Evolutionary conservation across 2,888 invertebrate species (phyloP).

Genomic region (Deroplatys truncata): DNA sequence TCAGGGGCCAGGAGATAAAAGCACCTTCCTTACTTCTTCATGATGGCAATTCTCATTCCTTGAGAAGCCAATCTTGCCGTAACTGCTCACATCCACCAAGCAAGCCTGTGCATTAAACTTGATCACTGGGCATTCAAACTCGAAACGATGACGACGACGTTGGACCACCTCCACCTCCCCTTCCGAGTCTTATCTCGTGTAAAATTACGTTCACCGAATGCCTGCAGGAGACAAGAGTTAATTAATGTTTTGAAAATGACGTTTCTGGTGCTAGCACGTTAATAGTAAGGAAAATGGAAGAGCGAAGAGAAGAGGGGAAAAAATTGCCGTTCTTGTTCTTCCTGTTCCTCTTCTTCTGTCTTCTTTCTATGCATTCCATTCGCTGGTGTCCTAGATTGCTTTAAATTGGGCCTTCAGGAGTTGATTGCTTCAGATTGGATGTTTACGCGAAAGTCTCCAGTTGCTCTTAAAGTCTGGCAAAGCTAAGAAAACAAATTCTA

Average conservation of each 20-base stretch:
- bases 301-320: background rate
- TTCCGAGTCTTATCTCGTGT: background rate
- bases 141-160: background rate
- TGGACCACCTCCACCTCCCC: background rate
- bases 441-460: background rate
- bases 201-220: background rate
- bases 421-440: background rate
- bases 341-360: background rate
- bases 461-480: background rate
- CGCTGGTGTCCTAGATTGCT: background rate
- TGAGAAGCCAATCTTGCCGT: constrained; percentile 23
- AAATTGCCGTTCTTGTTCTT: background rate
- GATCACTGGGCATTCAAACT: constrained; percentile 6
- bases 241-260: constrained; percentile 3
- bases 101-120: background rate
- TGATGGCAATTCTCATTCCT: constrained; percentile 19
- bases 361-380: background rate
- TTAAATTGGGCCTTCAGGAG: background rate
- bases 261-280: background rate
- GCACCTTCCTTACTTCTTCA: background rate
- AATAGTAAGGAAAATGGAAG: background rate
- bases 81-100: constrained; percentile 18
- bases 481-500: background rate
- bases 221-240: constrained; percentile 1
- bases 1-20: background rate